Evolutionary conservation across 2,797 vertebrate species (phyloP).

Genomic region (Dryobates pubescens): DNA sequence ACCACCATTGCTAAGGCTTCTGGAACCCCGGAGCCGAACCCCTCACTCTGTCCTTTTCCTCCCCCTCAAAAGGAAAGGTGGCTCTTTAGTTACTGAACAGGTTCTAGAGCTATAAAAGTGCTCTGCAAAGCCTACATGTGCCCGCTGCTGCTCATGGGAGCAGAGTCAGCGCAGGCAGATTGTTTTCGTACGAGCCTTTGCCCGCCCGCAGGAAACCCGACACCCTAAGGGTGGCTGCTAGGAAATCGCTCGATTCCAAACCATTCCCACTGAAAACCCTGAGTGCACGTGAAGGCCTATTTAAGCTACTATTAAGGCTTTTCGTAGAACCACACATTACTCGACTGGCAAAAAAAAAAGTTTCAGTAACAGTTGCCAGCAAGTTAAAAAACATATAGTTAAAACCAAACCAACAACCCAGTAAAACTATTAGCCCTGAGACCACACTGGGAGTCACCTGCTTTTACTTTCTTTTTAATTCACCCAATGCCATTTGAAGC

Average conservation of each 20-base stretch:
- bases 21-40: neutral
- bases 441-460: neutral
- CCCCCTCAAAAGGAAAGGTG: neutral
- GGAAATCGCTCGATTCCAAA: slow-evolving; percentile 48
- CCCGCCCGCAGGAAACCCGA: slow-evolving; percentile 42
- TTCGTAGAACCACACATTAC: neutral
- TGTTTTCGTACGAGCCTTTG: slow-evolving; percentile 38
- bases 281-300: neutral
- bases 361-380: neutral
- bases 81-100: neutral
- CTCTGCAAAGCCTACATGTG: neutral
- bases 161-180: neutral
- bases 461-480: slow-evolving; percentile 15
- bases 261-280: slow-evolving; percentile 21
- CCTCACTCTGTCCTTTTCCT: neutral
- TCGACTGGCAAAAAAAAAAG: neutral
- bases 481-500: neutral
- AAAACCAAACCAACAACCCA: slow-evolving; percentile 18
- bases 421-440: neutral
- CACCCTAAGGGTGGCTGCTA: slow-evolving; percentile 38
- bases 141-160: neutral
- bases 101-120: neutral
- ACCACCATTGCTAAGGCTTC: slow-evolving; percentile 44
- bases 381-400: slow-evolving; percentile 3
- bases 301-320: slow-evolving; percentile 31